Evolutionary conservation across 2,888 invertebrate species (phyloP).

Genomic region (Punctoribates punctum): DNA sequence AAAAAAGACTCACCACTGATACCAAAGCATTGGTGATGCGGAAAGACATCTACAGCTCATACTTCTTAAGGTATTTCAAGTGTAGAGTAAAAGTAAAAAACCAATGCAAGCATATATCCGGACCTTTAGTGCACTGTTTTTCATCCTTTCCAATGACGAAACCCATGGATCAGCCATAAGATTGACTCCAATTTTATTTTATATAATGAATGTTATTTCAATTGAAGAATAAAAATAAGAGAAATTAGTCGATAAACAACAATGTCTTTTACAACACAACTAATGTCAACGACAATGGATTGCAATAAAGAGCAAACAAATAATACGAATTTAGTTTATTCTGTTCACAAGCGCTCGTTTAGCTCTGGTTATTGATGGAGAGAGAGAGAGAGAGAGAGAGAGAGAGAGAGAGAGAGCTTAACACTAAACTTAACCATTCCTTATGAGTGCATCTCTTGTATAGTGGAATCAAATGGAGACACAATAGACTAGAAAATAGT

Average conservation of each 20-base stretch:
- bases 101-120: slow-evolving; percentile 22
- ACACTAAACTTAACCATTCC: background rate
- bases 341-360: slow-evolving; percentile 27
- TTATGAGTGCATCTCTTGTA: slow-evolving; percentile 1
- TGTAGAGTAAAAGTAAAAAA: background rate
- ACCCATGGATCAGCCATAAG: background rate
- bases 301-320: slow-evolving; percentile 27
- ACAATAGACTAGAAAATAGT: background rate
- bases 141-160: no score
- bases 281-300: slow-evolving; percentile 12
- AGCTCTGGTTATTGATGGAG: slow-evolving; percentile 18
- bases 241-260: slow-evolving; percentile 6
- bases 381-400: background rate
- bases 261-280: slow-evolving; percentile 12
- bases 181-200: background rate
- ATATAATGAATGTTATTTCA: slow-evolving; percentile 24
- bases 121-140: no score
- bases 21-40: slow-evolving; percentile 24
- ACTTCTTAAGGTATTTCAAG: background rate
- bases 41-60: background rate
- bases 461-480: background rate
- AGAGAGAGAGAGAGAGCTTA: slow-evolving; percentile 2
- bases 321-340: slow-evolving; percentile 19
- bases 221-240: background rate
- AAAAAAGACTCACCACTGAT: background rate